These are phyloP conservation scores for Drosophila lini DNA, from an alignment of 1,140 invertebrate species.

Conservation along the genomic window DNA sequence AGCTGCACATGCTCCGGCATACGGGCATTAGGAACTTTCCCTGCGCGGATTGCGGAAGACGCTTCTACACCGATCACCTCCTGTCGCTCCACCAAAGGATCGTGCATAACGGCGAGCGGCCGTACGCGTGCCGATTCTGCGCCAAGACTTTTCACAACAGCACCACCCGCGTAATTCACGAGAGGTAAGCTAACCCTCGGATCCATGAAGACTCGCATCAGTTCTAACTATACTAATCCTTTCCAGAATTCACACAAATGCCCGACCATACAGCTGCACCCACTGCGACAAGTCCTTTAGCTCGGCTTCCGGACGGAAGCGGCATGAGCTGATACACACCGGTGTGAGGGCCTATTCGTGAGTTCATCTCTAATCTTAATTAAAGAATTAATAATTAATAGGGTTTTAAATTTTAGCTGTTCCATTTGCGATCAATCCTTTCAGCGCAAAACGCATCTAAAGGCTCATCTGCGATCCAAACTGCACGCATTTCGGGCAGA, in stretches of 20 bases:
- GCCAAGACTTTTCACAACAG: constrained; percentile 63
- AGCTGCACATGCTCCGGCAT: constrained; percentile 66
- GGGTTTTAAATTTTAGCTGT: constrained; percentile 30
- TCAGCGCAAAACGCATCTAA: constrained; percentile 65
- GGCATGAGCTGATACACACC: constrained; percentile 64
- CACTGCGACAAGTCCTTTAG: constrained; percentile 58
- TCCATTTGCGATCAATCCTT: constrained; percentile 56
- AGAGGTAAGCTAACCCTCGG: constrained; percentile 30
- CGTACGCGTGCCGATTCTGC: constrained; percentile 63
- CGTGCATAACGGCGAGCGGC: constrained; percentile 56
- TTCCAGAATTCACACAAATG: constrained; percentile 60
- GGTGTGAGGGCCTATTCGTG: constrained; percentile 53
- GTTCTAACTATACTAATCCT: neutral
- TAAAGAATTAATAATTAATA: neutral
- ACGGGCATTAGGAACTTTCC: constrained; percentile 64
- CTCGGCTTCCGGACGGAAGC: constrained; percentile 54
- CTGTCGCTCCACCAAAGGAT: constrained; percentile 57
- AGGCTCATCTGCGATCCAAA: constrained; percentile 61
- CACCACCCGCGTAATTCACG: constrained; percentile 60
- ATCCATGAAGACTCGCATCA: no score
- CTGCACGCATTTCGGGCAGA: constrained; percentile 24
- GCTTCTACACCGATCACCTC: constrained; percentile 63
- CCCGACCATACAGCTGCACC: constrained; percentile 49
- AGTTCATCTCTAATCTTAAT: constrained; percentile 7
- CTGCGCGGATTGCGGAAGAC: constrained; percentile 47